These are phyloP conservation scores for Clusia tigrina DNA, from an alignment of 2,888 invertebrate genomes.

Conservation along the genomic window DNA sequence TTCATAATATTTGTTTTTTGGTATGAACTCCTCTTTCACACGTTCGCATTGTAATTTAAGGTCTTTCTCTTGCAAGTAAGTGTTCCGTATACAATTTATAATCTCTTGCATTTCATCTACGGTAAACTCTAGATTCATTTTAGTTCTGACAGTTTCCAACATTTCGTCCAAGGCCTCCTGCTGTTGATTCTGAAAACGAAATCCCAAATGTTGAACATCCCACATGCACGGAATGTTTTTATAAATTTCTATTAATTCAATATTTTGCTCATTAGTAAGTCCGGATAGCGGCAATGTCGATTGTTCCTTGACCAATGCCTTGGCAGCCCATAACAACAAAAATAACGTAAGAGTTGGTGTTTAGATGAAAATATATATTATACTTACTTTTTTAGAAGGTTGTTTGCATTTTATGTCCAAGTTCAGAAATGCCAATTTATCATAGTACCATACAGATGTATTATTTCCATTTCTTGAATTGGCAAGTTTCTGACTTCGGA, in stretches of 20 bases:
- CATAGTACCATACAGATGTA: conserved; percentile 30
- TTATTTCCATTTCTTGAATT: not conserved
- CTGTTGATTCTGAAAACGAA: conserved; percentile 41
- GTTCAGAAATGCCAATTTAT: conserved; percentile 33
- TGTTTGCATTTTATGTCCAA: conserved; percentile 27
- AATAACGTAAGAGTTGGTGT: too few relatives aligned
- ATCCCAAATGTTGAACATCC: conserved; percentile 43
- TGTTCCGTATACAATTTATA: conserved; percentile 36
- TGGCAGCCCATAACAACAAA: conserved; percentile 24
- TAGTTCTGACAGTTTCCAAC: conserved; percentile 40
- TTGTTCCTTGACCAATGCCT: conserved; percentile 27
- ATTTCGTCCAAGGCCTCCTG: conserved; percentile 40
- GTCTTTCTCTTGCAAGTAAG: conserved; percentile 38
- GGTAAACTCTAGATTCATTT: conserved; percentile 43
- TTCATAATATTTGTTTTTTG: conserved; percentile 38
- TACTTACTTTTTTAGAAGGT: conserved; percentile 28
- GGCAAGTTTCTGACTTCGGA: conserved; percentile 5
- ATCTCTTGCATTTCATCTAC: conserved; percentile 46
- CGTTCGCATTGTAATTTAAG: conserved; percentile 35
- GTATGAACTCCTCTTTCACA: conserved; percentile 12
- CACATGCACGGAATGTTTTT: conserved; percentile 45
- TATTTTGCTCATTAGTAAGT: conserved; percentile 6
- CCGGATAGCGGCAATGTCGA: conserved; percentile 23
- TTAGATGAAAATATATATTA: not conserved
- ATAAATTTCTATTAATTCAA: conserved; percentile 48